Evolutionary conservation across 2,888 invertebrate genomes (phyloP), one percentile per base, ranked within the genome.

Genomic region (Protodeltote pygarga): DNA sequence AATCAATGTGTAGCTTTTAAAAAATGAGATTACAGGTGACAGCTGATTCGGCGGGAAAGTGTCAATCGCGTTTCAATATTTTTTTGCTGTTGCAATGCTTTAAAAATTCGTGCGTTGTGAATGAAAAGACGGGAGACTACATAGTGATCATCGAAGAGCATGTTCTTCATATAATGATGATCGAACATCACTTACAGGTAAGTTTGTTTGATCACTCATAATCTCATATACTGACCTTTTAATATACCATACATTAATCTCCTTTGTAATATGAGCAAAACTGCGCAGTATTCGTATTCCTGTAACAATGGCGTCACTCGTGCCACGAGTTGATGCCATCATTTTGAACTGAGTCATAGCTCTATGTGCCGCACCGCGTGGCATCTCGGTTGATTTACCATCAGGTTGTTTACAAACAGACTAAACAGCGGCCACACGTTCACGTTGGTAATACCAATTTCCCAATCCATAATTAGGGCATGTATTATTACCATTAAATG

Each of bases 341-440:
- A 83, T 79, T 74, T 62, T 80, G 79, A 81, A 53, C 63, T 75
- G 75, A 77, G 71, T 86, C 84, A 86, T 64, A 54, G 54, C 55
- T 49, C 41, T 46, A 65, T 62, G 68, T 63, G 57, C 53, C 57
- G 38, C 60, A 60, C 53, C 57, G 38, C 60, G 59, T 57, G 51
- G 61, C 53, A 55, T 49, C 58, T 59, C 52, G 62, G 49, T 65
- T 62, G 54, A 58, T 51, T 67, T 64, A 47, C 67, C 68, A 71
- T 70, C 65, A 64, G 49, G 74, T 77, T 85, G 83, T 87, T 87
- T 86, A 85, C 80, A 81, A 85, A 85, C 79, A 79, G 32, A 44
- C 35, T 24, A 25, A 32, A 55, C 27, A 33, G 31, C 28, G 35
- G 31, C 32, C 19, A 16, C 11, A 14, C 54, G 16, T 8, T 37